phyloP scores from a whole-genome alignment of 2,888 invertebrate genomes.

The Diaphora mendica region DNA sequence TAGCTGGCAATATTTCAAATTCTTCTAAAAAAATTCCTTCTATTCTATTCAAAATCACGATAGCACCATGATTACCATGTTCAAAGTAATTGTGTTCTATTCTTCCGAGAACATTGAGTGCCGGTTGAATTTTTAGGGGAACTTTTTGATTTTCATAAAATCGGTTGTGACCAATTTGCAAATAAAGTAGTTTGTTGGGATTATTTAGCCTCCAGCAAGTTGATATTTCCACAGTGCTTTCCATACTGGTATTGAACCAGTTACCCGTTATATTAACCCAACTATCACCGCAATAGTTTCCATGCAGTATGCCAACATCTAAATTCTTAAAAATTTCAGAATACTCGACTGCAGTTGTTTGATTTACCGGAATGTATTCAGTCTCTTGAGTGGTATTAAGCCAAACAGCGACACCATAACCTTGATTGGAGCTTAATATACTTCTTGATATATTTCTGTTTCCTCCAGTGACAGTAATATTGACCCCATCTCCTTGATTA shows the following conservation, averaged over 20 bases:
- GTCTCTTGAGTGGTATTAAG: slow-evolving; percentile 93
- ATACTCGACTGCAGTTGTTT: slow-evolving; percentile 95
- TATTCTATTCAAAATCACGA: slow-evolving; percentile 93
- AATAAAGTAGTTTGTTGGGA: slow-evolving; percentile 82
- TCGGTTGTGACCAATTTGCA: slow-evolving; percentile 95
- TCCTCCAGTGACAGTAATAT: slow-evolving; percentile 98
- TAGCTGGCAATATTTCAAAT: slow-evolving; percentile 91
- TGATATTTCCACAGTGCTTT: slow-evolving; percentile 92
- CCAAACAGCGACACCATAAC: slow-evolving; percentile 96
- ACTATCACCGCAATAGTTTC: slow-evolving; percentile 95
- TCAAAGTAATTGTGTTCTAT: slow-evolving; percentile 96
- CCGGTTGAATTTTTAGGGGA: slow-evolving; percentile 92
- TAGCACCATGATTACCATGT: slow-evolving; percentile 92
- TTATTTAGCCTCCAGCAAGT: slow-evolving; percentile 91
- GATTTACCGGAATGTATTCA: slow-evolving; percentile 92
- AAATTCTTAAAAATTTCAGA: slow-evolving; percentile 95
- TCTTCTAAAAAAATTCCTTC: slow-evolving; percentile 89
- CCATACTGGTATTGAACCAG: slow-evolving; percentile 92
- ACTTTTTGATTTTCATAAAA: slow-evolving; percentile 92
- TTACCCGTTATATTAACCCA: slow-evolving; percentile 98
- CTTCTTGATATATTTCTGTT: slow-evolving; percentile 96
- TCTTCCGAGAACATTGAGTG: slow-evolving; percentile 91
- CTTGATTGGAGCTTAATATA: slow-evolving; percentile 94
- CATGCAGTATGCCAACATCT: slow-evolving; percentile 95
- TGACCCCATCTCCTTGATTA: slow-evolving; percentile 97